Evolutionary conservation across 2,797 vertebrate species (phyloP).

Genomic region (Acridotheres tristis): DNA sequence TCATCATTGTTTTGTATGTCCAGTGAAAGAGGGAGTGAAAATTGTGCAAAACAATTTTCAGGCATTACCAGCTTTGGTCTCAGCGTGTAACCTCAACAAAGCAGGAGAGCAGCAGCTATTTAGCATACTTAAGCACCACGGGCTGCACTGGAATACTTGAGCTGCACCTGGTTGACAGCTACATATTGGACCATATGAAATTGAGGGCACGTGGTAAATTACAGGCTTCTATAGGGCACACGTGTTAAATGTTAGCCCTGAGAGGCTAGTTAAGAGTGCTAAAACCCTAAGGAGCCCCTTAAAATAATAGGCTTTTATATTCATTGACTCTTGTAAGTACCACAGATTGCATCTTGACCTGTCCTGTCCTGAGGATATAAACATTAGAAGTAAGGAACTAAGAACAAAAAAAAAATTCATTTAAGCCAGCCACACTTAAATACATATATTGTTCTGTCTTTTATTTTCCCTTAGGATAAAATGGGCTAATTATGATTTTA

Average conservation of each 20-base stretch:
- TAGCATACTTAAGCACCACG: neutral
- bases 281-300: conserved; percentile 41
- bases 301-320: conserved; percentile 45
- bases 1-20: neutral
- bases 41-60: conserved; percentile 35
- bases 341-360: conserved; percentile 25
- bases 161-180: conserved; percentile 40
- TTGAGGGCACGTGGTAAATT: conserved; percentile 56
- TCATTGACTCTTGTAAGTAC: conserved; percentile 45
- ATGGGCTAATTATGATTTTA: conserved; percentile 26
- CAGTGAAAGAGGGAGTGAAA: neutral
- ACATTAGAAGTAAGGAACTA: neutral
- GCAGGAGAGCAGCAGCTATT: neutral
- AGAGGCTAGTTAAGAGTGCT: conserved; percentile 49
- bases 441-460: neutral
- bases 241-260: conserved; percentile 43
- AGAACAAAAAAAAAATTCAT: neutral
- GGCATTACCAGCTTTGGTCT: conserved; percentile 37
- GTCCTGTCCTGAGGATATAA: neutral
- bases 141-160: neutral
- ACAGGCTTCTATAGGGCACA: conserved; percentile 33
- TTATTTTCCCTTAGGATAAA: neutral
- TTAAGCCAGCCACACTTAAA: neutral
- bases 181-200: conserved; percentile 17
- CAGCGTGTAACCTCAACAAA: neutral